Conservation (phyloP, 2,797 vertebrate species). For the Oophaga sylvatica region DNA sequence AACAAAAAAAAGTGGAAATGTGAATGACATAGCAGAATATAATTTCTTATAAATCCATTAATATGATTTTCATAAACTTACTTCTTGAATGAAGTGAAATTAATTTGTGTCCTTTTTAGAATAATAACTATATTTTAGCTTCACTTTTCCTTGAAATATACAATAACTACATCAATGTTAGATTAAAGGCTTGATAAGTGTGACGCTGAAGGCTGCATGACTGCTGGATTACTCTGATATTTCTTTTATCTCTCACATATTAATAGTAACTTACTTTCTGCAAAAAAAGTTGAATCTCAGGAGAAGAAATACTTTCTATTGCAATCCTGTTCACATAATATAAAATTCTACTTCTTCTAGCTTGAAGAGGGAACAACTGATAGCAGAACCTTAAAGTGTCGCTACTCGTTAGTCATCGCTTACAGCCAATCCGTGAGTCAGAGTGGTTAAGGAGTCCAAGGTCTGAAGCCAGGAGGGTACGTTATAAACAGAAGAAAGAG, state of each 20-base stretch:
- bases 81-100: neutral
- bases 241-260: neutral
- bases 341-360: neutral
- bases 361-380: neutral
- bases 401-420: too few relatives aligned
- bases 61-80: neutral
- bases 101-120: neutral
- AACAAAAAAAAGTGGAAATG: too few relatives aligned
- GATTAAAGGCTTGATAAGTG: neutral
- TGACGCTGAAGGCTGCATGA: neutral
- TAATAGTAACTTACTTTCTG: constrained; percentile 8
- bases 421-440: too few relatives aligned
- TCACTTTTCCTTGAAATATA: neutral
- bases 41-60: too few relatives aligned
- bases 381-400: too few relatives aligned
- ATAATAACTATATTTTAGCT: neutral
- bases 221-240: neutral
- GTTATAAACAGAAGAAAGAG: too few relatives aligned
- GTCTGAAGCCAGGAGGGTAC: too few relatives aligned
- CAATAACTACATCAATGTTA: constrained; percentile 2
- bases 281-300: neutral
- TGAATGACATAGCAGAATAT: too few relatives aligned
- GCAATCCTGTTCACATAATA: neutral
- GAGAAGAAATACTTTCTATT: constrained; percentile 3
- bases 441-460: too few relatives aligned